Evolutionary conservation across 37 sponge, comb jelly and placozoan genomes (phyloP).

Genomic region (Crambe crambe): DNA sequence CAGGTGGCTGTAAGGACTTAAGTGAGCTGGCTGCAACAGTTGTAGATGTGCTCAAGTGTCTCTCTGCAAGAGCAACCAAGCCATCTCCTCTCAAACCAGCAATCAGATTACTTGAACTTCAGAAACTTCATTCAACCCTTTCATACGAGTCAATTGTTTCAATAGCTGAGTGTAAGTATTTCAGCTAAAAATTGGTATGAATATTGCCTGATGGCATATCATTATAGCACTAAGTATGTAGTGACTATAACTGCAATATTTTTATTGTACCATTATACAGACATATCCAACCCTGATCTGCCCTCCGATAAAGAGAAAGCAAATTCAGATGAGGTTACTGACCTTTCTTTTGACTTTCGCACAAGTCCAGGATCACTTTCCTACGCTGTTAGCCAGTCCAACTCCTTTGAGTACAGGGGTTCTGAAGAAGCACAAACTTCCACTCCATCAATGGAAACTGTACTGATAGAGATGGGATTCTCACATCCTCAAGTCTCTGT

Average conservation of each 20-base stretch:
- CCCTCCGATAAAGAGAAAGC: background rate
- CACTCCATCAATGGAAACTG: constrained; percentile 36
- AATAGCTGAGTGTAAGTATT: constrained; percentile 35
- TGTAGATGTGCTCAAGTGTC: constrained; percentile 12
- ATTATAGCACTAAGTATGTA: no score
- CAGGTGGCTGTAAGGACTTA: constrained; percentile 26
- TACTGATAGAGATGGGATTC: constrained; percentile 70
- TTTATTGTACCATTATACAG: no score
- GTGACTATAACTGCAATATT: no score
- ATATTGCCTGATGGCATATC: no score
- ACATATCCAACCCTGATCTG: background rate
- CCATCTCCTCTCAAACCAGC: constrained; percentile 46
- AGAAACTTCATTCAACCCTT: constrained; percentile 23
- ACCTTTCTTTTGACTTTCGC: background rate
- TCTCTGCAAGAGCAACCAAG: constrained; percentile 27
- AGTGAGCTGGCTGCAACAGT: constrained; percentile 28
- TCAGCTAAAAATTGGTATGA: no score
- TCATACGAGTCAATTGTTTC: constrained; percentile 9
- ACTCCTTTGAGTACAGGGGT: background rate
- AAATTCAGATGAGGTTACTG: background rate
- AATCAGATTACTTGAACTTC: constrained; percentile 36
- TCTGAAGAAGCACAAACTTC: constrained; percentile 9
- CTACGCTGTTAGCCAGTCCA: background rate
- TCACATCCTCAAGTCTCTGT: constrained; percentile 18
- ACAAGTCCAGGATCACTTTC: background rate